Base-by-base conservation (phyloP, 1,140 invertebrate species). In the Zaprionus lachaisei region DNA sequence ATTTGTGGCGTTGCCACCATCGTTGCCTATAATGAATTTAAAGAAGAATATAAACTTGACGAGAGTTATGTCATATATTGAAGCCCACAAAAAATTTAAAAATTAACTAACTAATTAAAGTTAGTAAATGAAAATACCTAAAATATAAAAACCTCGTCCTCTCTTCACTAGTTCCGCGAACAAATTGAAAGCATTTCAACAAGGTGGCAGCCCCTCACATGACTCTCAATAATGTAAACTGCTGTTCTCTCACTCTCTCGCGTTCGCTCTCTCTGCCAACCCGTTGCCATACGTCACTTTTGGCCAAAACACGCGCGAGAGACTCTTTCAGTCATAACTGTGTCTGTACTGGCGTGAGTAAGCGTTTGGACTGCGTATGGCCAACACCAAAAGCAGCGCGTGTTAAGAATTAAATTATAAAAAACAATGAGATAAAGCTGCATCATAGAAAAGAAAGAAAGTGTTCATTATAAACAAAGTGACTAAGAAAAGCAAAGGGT, bases 381-480 rank as follows among this genome's bases (percentile, higher is more conserved):
- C 63, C 34, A 77, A 57, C 44, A 85, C 41, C 38, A 37, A 49
- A 66, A 28, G 31, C 71, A 72, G 71, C 81, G 80, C 74, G 78
- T 87, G 84, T 72, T 67, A 68, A 72, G 62, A 70, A 75, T 63
- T 77, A 58, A 77, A 75, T 67, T 73, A 38, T 61, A 51, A 75
- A 49, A 80, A 71, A 67, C 22, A 64, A 54, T 47, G 49, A 83
- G 80, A 78, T 77, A 78, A 74, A 77, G 62, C 64, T 38, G 24
- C 54, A 51, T 9, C 31, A 34, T 34, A 34, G 31, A 34, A 34
- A 34, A 9, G 17, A 73, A 54, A n/a, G 31, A 60, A 82, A 83
- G 64, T 79, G 84, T 87, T 89, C 66, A 89, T 79, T 89, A 89
- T 81, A 85, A 81, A 72, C 54, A 24, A 51, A 67, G 61, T 80